Base-by-base conservation (phyloP, 1,140 invertebrate genomes). In the Bombus impatiens region DNA sequence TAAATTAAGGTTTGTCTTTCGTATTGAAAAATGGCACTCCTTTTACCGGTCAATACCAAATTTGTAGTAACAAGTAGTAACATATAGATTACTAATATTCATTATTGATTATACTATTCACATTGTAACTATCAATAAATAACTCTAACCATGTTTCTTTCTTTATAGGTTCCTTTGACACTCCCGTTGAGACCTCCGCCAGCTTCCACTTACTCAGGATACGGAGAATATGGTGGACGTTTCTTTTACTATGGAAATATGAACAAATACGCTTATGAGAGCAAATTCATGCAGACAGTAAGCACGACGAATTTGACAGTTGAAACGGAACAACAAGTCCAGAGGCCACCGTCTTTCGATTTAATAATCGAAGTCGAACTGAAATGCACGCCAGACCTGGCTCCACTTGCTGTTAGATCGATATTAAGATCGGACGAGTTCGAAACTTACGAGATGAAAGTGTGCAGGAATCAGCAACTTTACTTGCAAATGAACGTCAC, bases 171-270 rank as follows among this genome's bases (percentile, higher is more conserved):
- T 35, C 82, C 82, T 28, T 59, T 62, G 2, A 71, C 68, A 15
- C 84, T 86, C 3, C 25, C 68, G 0, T 89, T 90, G 10, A 91
- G 79, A 78, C 84, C 80, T 10, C 94, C 92, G 1, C 75, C 89
- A 3, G 91, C 91, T 0, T 94, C 93, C 8, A 94, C 92, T 3
- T 95, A 95, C 70, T 94, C 91, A 1, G 94, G 95, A 68, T 95
- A 94, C 75, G 94, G 95, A 5, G 94, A 95, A 42, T 95, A 94
- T 47, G 94, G 92, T 0, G 94, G 94, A 1, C 87, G 88, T 32
- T 94, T 94, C 75, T 95, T 93, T 72, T 95, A 93, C 53, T 95
- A 95, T 47, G 95, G 95, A 15, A 94, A 94, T 44, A 95, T 95
- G 94, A 95, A 95, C 84, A 93, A 92, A 65, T 92, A 89, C 62